Conservation (phyloP, 2,888 invertebrate genomes). For the Lepidochitona cinerea region DNA sequence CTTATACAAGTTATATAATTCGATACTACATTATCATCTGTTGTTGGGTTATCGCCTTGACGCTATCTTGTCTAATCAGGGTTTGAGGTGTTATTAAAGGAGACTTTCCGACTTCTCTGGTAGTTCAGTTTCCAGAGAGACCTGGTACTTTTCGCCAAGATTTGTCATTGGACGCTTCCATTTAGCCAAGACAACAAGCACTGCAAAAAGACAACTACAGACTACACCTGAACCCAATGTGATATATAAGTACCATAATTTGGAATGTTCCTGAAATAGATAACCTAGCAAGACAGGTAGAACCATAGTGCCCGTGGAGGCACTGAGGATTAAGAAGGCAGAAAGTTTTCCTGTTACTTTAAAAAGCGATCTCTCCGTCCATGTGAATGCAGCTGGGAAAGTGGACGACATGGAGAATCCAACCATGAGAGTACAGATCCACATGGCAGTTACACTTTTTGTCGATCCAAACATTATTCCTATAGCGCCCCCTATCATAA, state of each 20-base stretch:
- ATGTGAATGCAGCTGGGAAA: constrained; percentile 70
- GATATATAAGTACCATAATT: constrained; percentile 64
- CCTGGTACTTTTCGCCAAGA: too few species aligned
- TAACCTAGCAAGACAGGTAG: constrained; percentile 64
- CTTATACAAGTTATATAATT: too few species aligned
- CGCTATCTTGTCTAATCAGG: too few species aligned
- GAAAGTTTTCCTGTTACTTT: constrained; percentile 68
- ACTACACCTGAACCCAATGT: constrained; percentile 29
- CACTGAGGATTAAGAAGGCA: constrained; percentile 66
- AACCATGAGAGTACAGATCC: constrained; percentile 63
- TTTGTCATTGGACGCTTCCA: too few species aligned
- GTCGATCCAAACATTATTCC: constrained; percentile 20
- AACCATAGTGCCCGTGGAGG: constrained; percentile 68
- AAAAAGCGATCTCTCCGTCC: constrained; percentile 68
- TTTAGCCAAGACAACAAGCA: not conserved
- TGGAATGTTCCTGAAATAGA: constrained; percentile 57
- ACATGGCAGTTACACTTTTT: constrained; percentile 47
- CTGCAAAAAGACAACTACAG: not conserved
- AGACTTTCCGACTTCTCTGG: too few species aligned
- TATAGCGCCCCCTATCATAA: constrained; percentile 37
- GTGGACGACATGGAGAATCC: constrained; percentile 70
- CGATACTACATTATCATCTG: too few species aligned
- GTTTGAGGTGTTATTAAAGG: too few species aligned
- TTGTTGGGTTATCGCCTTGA: too few species aligned
- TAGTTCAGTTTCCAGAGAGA: too few species aligned